Conservation (phyloP, 2,888 invertebrate genomes). For the Drosophila picticornis region DNA sequence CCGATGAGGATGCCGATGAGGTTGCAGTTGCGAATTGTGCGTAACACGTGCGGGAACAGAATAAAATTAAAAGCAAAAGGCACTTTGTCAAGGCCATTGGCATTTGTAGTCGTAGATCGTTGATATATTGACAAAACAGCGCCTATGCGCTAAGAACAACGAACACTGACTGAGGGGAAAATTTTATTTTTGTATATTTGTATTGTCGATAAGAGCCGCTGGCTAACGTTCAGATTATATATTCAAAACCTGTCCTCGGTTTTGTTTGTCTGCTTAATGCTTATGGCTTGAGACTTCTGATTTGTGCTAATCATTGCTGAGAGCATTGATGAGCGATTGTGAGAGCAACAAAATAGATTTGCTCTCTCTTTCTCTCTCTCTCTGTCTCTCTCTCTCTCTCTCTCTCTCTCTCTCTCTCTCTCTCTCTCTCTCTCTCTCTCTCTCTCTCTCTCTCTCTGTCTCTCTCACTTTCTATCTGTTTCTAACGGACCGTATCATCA, state of each 20-base stretch:
- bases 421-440: constrained; percentile 32
- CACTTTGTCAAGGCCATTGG: constrained; percentile 29
- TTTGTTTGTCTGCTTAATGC: constrained; percentile 21
- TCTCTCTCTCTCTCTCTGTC: constrained; percentile 24
- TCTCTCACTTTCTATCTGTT: too few species aligned
- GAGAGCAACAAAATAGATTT: constrained; percentile 15
- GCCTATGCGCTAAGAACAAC: constrained; percentile 47
- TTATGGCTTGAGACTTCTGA: constrained; percentile 1
- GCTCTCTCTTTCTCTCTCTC: constrained; percentile 28
- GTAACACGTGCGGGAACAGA: constrained; percentile 18
- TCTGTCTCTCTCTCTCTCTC: constrained; percentile 31
- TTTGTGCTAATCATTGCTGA: constrained; percentile 46
- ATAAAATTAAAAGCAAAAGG: constrained; percentile 5
- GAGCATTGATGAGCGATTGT: constrained; percentile 24
- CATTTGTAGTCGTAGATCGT: constrained; percentile 30
- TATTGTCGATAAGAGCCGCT: constrained; percentile 37
- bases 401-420: neutral
- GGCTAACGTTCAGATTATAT: constrained; percentile 6
- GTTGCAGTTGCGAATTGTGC: constrained; percentile 51
- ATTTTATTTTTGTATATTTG: neutral
- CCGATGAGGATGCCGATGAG: constrained; percentile 55
- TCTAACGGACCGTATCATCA: constrained; percentile 39
- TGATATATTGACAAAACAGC: constrained; percentile 3
- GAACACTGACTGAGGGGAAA: constrained; percentile 61
- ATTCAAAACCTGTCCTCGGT: constrained; percentile 58